phyloP scores from a whole-genome alignment of 2,888 invertebrate species.

The Phania funesta region DNA sequence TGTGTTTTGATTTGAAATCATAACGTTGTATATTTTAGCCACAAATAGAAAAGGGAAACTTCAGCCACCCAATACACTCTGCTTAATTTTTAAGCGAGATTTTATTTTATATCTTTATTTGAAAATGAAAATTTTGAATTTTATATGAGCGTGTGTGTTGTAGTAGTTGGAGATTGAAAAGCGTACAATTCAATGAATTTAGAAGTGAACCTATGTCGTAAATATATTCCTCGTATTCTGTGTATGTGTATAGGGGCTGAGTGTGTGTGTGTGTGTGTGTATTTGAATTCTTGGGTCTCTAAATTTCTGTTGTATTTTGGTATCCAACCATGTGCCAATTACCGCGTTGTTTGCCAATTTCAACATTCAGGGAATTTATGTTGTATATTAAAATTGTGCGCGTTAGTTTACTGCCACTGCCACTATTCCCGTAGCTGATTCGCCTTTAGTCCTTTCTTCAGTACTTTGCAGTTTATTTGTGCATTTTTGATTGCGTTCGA shows the following conservation, averaged over 20 bases:
- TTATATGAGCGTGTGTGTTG: constrained; percentile 58
- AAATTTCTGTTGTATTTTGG: constrained; percentile 39
- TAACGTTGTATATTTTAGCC: constrained; percentile 53
- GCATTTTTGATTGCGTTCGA: constrained; percentile 48
- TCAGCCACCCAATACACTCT: constrained; percentile 14
- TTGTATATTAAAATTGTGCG: constrained; percentile 51
- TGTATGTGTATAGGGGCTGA: too few species aligned
- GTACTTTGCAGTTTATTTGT: constrained; percentile 62
- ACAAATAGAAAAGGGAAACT: constrained; percentile 71
- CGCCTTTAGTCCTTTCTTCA: constrained; percentile 36
- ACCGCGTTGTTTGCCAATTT: constrained; percentile 56
- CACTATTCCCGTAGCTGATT: constrained; percentile 29
- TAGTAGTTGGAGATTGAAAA: constrained; percentile 13
- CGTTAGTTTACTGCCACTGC: constrained; percentile 33
- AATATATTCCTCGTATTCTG: background rate
- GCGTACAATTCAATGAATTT: constrained; percentile 33
- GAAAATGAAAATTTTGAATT: constrained; percentile 69
- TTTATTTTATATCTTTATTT: constrained; percentile 70
- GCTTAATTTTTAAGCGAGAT: constrained; percentile 25
- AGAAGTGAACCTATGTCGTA: constrained; percentile 22
- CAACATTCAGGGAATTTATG: constrained; percentile 55
- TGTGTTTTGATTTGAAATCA: constrained; percentile 35
- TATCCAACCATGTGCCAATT: constrained; percentile 62
- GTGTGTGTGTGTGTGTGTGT: constrained; percentile 3
- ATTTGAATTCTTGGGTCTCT: constrained; percentile 24